A percentile compares a stretch with the other conserved stretches of the same genome.
Conservation (phyloP, 2,113 vertebrate genomes). For the Indicator indicator region DNA sequence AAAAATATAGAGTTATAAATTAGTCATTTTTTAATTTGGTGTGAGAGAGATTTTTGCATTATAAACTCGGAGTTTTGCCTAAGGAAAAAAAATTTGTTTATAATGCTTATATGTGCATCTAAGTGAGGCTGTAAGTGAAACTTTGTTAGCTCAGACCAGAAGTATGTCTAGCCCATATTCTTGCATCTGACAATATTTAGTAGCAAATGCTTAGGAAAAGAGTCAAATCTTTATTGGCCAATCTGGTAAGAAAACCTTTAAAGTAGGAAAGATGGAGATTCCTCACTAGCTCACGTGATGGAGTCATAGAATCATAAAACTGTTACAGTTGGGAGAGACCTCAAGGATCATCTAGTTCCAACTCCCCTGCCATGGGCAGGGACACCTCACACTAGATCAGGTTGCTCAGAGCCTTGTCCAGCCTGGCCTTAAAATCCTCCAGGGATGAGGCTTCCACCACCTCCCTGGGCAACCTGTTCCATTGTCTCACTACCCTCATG, state of each 20-base stretch:
- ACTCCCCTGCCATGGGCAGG: too few relatives aligned
- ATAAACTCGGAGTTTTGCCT: not conserved
- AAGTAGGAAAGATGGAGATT: not conserved
- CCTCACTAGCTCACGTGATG: too few relatives aligned
- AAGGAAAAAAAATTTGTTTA: not conserved
- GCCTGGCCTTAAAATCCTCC: too few relatives aligned
- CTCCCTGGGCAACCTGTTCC: too few relatives aligned
- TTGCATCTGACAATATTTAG: not conserved
- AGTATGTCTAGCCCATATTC: not conserved
- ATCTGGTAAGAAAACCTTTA: not conserved
- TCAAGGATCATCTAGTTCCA: too few relatives aligned
- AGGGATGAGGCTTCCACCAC: too few relatives aligned
- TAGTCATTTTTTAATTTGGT: not conserved
- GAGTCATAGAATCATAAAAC: too few relatives aligned
- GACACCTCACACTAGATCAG: too few relatives aligned
- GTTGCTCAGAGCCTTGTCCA: too few relatives aligned
- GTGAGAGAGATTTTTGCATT: not conserved
- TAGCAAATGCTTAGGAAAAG: not conserved
- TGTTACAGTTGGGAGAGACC: too few relatives aligned
- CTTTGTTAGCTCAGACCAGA: not conserved
- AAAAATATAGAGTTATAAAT: not conserved
- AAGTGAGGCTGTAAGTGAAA: not conserved
- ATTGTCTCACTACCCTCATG: too few relatives aligned
- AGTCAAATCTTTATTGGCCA: not conserved
- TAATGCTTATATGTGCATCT: not conserved